A percentile compares a stretch with the other conserved stretches of the same genome.
phyloP scores from a whole-genome alignment of 2,797 vertebrate species.

The Toxotes lorentzi region DNA sequence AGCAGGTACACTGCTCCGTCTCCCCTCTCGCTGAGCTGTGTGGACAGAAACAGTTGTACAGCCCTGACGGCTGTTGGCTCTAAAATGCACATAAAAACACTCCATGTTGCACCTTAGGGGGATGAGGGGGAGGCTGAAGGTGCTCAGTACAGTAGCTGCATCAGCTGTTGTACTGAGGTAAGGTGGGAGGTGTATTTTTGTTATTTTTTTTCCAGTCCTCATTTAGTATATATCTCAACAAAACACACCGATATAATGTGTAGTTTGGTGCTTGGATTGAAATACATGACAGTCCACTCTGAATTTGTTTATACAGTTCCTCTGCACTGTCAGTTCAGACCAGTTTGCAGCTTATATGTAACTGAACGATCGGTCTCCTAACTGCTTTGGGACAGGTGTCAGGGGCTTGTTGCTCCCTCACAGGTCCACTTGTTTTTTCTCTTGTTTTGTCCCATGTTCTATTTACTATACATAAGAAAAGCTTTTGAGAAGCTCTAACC shows the following conservation, averaged over 20 bases:
- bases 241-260: conserved; percentile 40
- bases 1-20: conserved; percentile 34
- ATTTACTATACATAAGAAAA: neutral
- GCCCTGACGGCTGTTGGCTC: conserved; percentile 59
- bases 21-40: conserved; percentile 29
- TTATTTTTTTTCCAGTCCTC: conserved; percentile 25
- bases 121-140: conserved; percentile 62
- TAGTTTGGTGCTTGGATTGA: conserved; percentile 25
- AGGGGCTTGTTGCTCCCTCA: conserved; percentile 2
- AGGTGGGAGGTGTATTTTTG: conserved; percentile 52
- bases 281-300: conserved; percentile 36
- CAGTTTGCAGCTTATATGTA: conserved; percentile 13
- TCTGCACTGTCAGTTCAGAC: conserved; percentile 32
- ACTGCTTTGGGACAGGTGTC: conserved; percentile 11
- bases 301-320: neutral
- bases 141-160: conserved; percentile 43
- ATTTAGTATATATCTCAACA: conserved; percentile 42
- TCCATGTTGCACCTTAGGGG: conserved; percentile 56
- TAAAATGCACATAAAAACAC: conserved; percentile 61
- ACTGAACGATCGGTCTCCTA: neutral
- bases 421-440: neutral
- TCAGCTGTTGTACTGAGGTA: conserved; percentile 51
- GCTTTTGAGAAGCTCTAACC: neutral
- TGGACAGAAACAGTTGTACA: conserved; percentile 53
- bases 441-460: neutral